Evolutionary conservation across 2,888 invertebrate genomes (phyloP).

Genomic region (Calameuta pallipes): DNA sequence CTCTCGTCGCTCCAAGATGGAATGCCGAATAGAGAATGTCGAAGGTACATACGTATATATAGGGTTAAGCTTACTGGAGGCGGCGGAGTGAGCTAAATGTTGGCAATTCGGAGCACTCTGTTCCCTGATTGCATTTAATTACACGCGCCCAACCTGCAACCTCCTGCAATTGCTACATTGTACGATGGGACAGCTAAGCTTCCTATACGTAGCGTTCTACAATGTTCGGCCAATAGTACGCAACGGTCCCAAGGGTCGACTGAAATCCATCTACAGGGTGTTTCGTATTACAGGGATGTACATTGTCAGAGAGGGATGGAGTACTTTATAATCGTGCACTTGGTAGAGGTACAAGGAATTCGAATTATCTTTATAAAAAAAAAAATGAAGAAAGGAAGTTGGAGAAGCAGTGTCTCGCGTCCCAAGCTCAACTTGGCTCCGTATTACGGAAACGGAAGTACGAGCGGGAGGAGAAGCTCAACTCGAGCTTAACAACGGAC

Average conservation of each 20-base stretch:
- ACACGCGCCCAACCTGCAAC: conserved; percentile 55
- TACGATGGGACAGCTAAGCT: conserved; percentile 19
- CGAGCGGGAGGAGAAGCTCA: not conserved
- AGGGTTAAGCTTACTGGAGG: not conserved
- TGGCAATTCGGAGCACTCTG: conserved; percentile 60
- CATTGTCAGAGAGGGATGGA: not conserved
- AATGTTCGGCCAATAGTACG: not conserved
- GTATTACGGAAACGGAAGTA: not conserved
- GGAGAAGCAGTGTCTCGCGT: not conserved
- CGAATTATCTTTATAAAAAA: not conserved
- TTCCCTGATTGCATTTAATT: conserved; percentile 65
- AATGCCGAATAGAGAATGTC: conserved; percentile 26
- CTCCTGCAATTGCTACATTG: conserved; percentile 58
- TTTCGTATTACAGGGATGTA: not conserved
- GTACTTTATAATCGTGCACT: not conserved
- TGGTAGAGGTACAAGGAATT: not conserved
- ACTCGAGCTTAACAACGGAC: not conserved
- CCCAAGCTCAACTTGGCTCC: not conserved
- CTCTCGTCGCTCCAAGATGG: conserved; percentile 30
- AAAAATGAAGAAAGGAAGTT: not conserved
- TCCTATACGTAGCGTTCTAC: not conserved
- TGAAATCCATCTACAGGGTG: not conserved
- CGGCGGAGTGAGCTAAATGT: conserved; percentile 49
- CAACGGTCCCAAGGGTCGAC: not conserved
- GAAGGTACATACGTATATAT: not conserved